Evolutionary conservation across 2,888 invertebrate species (phyloP), one percentile per base, ranked within the genome.

Genomic region (Eumerus sabulonum): DNA sequence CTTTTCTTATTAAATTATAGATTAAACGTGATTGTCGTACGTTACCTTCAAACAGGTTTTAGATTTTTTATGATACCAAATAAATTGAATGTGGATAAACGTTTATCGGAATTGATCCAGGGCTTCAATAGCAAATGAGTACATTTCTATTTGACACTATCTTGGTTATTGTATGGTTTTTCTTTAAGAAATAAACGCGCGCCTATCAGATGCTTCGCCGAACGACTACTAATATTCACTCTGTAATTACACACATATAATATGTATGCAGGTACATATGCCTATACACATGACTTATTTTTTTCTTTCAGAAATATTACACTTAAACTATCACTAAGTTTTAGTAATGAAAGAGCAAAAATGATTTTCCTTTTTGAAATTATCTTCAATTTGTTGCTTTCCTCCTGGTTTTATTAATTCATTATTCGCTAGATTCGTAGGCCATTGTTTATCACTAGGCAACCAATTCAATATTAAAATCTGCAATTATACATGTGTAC

Each of bases 131-230:
- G 40, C 12, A 44, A 60, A 66, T 66, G 64, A 40, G 19, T 13
- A 72, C 63, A 57, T 67, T 63, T 72, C 42, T 47, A 63, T 56
- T 57, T 57, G 53, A 63, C 48, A 72, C 36, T 63, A 67, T 57
- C 77, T 68, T 63, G 56, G 27, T 27, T 27, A 27, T 27, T 2
- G 27, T 27, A 27, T 27, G 27, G 27, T 44, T 63, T 60, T 63
- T 59, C 42, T 27, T 63, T 17, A 74, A 60, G 64, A 73, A 74
- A 79, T 70, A 56, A 74, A 74, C 59, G 73, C 79, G 68, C 72
- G 64, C 74, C 68, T 74, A 73, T 79, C 60, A 68, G 79, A 74
- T 79, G 73, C 73, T 73, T 57, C 62, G 27, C 36, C 51, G 13
- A 17, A 60, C 35, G 42, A 66, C 53, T 36, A 38, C 18, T 59